Conservation (phyloP, 2,888 invertebrate genomes). For the Dynastes tityus region DNA sequence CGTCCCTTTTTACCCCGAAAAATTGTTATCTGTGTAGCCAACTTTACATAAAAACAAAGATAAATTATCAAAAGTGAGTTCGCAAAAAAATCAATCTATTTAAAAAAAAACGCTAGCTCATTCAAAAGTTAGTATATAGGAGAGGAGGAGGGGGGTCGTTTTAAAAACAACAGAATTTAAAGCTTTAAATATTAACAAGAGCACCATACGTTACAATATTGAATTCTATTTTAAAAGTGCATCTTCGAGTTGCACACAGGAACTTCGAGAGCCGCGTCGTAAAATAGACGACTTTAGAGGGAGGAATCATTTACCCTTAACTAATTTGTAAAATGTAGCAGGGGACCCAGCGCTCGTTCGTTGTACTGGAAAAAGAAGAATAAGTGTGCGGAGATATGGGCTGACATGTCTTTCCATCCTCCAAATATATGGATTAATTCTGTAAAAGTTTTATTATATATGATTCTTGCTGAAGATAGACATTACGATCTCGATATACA, state of each 20-base stretch:
- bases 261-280: conserved; percentile 18
- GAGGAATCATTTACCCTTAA: conserved; percentile 24
- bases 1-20: too few relatives aligned
- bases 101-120: too few relatives aligned
- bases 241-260: not conserved
- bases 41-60: too few relatives aligned
- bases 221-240: not conserved
- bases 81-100: too few relatives aligned
- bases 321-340: conserved; percentile 38
- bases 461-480: conserved; percentile 11
- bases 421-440: conserved; percentile 53
- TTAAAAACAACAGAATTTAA: not conserved
- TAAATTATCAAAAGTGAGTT: too few relatives aligned
- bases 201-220: not conserved
- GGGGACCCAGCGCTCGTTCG: not conserved
- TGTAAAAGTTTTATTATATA: conserved; percentile 53
- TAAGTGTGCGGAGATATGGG: conserved; percentile 32
- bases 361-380: conserved; percentile 6
- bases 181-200: not conserved
- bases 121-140: too few relatives aligned
- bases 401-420: conserved; percentile 32
- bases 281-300: conserved; percentile 24
- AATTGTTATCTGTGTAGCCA: too few relatives aligned
- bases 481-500: not conserved
- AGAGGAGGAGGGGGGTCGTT: too few relatives aligned